Evolutionary conservation across 2,888 invertebrate genomes (phyloP).

Genomic region (Glaucopsyche alexis): DNA sequence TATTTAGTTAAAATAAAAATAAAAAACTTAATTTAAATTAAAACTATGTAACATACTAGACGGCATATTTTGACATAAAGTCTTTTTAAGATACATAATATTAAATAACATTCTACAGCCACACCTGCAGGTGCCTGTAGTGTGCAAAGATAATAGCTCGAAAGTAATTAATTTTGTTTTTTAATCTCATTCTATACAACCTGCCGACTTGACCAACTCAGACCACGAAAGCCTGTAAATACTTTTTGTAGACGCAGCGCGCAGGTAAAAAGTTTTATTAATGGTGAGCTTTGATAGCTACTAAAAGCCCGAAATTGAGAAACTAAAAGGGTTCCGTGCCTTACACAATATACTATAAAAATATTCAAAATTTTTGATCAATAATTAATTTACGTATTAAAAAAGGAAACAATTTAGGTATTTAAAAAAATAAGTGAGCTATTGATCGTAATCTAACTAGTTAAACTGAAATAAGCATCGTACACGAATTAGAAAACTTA

Average conservation of each 20-base stretch:
- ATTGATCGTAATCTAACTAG: no score
- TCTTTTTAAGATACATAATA: no score
- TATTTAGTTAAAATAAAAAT: no score
- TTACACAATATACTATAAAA: neutral
- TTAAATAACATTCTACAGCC: neutral
- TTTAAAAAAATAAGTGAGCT: no score
- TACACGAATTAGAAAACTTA: no score
- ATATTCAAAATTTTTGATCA: no score
- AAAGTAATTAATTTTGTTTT: slow-evolving; percentile 18
- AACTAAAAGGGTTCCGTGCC: neutral
- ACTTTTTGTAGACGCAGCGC: slow-evolving; percentile 6
- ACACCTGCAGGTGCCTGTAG: slow-evolving; percentile 19
- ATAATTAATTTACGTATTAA: no score
- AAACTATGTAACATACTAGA: no score
- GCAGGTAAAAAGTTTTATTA: neutral
- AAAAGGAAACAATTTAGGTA: no score
- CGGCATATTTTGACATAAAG: no score
- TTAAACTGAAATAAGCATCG: no score
- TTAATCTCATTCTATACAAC: slow-evolving; percentile 8
- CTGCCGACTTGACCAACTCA: neutral
- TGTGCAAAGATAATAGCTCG: neutral
- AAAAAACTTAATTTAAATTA: no score
- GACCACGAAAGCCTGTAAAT: slow-evolving; percentile 22
- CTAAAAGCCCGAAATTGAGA: neutral
- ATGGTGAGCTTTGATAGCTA: neutral